A percentile compares a stretch with the other conserved stretches of the same genome.
Conservation (phyloP, 2,113 vertebrate genomes). For the Chloropsis hardwickii region DNA sequence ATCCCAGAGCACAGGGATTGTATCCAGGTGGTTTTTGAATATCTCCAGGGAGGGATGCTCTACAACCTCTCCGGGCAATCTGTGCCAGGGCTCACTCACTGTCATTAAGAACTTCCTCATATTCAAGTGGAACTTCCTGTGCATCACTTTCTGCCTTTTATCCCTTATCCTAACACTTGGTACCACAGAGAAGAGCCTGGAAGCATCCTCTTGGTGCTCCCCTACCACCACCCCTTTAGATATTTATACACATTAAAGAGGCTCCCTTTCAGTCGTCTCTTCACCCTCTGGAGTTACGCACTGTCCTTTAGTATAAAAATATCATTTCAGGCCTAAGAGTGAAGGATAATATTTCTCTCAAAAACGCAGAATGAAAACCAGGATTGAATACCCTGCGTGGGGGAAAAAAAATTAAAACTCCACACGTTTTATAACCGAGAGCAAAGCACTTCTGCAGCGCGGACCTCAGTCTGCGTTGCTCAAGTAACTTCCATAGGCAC, state of each 20-base stretch:
- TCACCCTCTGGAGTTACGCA: fast-evolving
- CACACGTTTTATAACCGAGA: neutral
- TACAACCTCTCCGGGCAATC: neutral
- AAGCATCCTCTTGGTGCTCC: neutral
- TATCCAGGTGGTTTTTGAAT: neutral
- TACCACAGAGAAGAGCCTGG: neutral
- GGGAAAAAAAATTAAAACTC: neutral
- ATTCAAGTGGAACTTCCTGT: neutral
- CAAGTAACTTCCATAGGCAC: fast-evolving
- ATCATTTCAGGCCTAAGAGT: neutral
- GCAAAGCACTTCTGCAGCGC: fast-evolving
- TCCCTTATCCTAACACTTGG: neutral
- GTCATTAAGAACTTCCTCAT: neutral
- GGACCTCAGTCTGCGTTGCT: fast-evolving
- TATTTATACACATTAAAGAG: neutral
- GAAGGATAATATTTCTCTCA: neutral
- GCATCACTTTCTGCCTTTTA: neutral
- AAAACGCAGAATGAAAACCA: neutral
- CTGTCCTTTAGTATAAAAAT: neutral
- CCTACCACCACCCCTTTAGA: fast-evolving
- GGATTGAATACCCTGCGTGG: fast-evolving
- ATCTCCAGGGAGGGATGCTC: neutral
- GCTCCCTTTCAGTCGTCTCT: fast-evolving
- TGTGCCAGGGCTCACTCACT: neutral
- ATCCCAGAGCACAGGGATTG: neutral